Evolutionary conservation across 1,140 invertebrate genomes (phyloP).

Genomic region (Harpegnathos saltator): DNA sequence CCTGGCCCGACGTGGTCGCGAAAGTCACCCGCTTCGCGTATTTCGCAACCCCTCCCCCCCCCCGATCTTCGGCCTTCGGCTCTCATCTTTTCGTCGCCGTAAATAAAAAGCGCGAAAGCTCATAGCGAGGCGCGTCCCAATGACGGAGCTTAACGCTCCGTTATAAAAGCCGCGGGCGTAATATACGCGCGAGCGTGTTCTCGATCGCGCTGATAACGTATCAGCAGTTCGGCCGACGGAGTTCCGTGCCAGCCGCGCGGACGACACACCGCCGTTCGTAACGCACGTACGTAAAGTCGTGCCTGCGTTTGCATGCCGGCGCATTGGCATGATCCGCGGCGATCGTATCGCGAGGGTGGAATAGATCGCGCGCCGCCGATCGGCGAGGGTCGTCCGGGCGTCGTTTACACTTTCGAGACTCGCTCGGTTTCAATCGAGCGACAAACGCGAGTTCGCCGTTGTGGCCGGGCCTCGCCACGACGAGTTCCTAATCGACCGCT

Average conservation of each 20-base stretch:
- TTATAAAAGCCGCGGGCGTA: constrained; percentile 70
- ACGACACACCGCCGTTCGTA: background rate
- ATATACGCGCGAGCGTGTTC: constrained; percentile 64
- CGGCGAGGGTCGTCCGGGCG: constrained; percentile 1
- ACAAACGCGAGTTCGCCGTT: constrained; percentile 22
- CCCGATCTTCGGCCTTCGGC: too few relatives aligned
- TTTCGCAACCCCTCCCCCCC: too few relatives aligned
- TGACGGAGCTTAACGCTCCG: constrained; percentile 62
- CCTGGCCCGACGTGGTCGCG: too few relatives aligned
- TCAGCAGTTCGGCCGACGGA: constrained; percentile 67
- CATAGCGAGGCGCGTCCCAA: constrained; percentile 67
- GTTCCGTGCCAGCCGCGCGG: constrained; percentile 27
- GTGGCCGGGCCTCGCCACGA: background rate
- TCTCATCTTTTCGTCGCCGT: constrained; percentile 43
- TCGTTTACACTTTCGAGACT: constrained; percentile 50
- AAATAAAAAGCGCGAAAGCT: constrained; percentile 70
- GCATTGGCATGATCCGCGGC: constrained; percentile 53
- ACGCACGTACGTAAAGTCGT: constrained; percentile 6
- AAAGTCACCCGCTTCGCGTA: too few relatives aligned
- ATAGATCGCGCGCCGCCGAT: constrained; percentile 60
- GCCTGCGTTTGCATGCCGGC: constrained; percentile 11
- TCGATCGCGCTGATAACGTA: constrained; percentile 73
- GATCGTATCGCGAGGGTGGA: constrained; percentile 61
- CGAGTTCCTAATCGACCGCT: constrained; percentile 41
- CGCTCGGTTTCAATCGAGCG: constrained; percentile 5